phyloP scores from a whole-genome alignment of 2,797 vertebrate species.

The Mormyrops attenuatus region DNA sequence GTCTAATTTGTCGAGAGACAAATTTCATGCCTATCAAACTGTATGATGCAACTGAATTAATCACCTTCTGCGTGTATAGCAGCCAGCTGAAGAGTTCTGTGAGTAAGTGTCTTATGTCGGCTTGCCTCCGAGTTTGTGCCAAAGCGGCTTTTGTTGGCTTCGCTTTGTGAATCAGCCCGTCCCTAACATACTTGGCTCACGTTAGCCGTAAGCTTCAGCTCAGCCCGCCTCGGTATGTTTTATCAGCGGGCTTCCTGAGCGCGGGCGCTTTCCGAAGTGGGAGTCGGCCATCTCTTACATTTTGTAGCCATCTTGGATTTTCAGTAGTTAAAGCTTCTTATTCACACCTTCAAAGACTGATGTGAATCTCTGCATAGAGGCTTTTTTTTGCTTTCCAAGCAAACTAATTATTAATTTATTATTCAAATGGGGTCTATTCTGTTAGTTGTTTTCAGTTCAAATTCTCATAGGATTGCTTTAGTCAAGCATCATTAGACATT shows the following conservation, averaged over 20 bases:
- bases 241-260: not conserved
- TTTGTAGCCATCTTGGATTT: not conserved
- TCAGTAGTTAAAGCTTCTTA: not conserved
- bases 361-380: not conserved
- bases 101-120: not conserved
- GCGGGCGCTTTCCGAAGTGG: not conserved
- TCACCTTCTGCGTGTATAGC: not conserved
- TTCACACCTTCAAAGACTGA: not conserved
- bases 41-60: not conserved
- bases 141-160: not conserved
- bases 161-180: not conserved
- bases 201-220: not conserved
- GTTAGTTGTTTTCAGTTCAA: not conserved
- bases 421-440: not conserved
- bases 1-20: not conserved
- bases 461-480: not conserved
- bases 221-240: not conserved
- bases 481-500: not conserved
- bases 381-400: not conserved
- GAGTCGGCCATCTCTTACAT: not conserved
- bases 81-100: not conserved
- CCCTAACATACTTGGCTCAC: not conserved
- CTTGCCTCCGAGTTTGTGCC: not conserved
- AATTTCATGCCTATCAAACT: not conserved
- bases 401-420: not conserved